Evolutionary conservation across 2,888 invertebrate genomes (phyloP).

Genomic region (Microctonus hyperodae): DNA sequence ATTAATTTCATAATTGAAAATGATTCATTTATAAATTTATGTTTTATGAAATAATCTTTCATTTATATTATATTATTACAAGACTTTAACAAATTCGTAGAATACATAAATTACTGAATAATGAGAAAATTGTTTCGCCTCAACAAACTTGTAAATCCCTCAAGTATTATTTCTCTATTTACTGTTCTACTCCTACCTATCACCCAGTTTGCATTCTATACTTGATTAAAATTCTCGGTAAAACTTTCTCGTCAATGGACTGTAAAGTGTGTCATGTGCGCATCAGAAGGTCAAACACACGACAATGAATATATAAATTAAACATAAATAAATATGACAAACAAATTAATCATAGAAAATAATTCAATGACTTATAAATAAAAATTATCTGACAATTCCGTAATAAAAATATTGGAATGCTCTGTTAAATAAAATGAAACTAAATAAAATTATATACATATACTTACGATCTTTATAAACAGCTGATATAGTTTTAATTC

Average conservation of each 20-base stretch:
- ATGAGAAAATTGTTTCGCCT: neutral
- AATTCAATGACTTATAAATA: neutral
- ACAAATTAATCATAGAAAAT: constrained; percentile 4
- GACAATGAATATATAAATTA: neutral
- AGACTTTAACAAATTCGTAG: neutral
- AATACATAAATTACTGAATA: neutral
- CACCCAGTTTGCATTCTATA: neutral
- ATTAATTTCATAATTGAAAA: neutral
- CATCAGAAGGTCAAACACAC: neutral
- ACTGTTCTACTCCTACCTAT: neutral
- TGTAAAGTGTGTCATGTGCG: constrained; percentile 8
- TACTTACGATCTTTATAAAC: constrained; percentile 79
- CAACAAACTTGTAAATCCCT: neutral
- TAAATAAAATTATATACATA: constrained; percentile 34
- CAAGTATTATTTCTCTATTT: neutral
- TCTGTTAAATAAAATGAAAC: constrained; percentile 67
- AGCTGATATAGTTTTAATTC: constrained; percentile 80
- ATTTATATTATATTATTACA: too few relatives aligned
- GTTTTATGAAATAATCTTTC: constrained; percentile 4
- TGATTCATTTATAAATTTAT: neutral
- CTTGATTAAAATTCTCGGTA: neutral
- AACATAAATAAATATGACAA: neutral
- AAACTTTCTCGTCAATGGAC: constrained; percentile 2
- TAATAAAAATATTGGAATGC: neutral
- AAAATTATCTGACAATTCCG: neutral